Percentiles rank a stretch among this genome's conserved stretches.
These are phyloP conservation scores for Octopus sinensis DNA, from an alignment of 1,140 invertebrate genomes.

Conservation along the genomic window DNA sequence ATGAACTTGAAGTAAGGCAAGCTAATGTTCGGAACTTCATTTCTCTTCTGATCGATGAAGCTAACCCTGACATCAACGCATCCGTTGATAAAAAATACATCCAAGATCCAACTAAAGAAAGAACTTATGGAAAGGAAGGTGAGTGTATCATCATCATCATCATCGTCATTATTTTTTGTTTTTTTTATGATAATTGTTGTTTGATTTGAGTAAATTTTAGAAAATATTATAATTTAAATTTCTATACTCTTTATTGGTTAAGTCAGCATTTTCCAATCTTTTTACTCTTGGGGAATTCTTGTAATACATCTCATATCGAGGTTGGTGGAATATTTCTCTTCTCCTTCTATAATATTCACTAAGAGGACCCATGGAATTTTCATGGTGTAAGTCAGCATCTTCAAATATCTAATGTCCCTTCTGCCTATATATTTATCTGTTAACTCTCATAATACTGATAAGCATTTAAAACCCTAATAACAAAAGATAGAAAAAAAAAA, in stretches of 20 bases:
- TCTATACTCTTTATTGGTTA: not conserved
- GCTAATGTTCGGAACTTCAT: slow-evolving; percentile 38
- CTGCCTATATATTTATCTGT: too few species aligned
- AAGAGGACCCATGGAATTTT: too few species aligned
- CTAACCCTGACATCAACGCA: slow-evolving; percentile 47
- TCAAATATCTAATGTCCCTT: too few species aligned
- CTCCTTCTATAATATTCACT: too few species aligned
- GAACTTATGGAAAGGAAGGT: slow-evolving; percentile 29
- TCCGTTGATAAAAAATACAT: slow-evolving; percentile 44
- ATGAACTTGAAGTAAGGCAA: not conserved
- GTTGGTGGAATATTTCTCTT: too few species aligned
- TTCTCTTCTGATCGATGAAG: slow-evolving; percentile 45
- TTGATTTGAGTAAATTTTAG: too few species aligned
- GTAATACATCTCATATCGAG: not conserved
- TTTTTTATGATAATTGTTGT: too few species aligned
- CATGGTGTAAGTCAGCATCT: too few species aligned
- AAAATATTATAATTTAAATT: not conserved
- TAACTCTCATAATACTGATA: too few species aligned
- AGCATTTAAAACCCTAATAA: too few species aligned
- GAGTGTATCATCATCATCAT: not conserved
- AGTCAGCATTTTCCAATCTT: not conserved
- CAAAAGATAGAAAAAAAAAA: too few species aligned
- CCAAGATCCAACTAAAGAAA: slow-evolving; percentile 22
- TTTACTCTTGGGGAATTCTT: not conserved
- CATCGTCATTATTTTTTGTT: too few species aligned